Conservation (phyloP, 2,113 vertebrate species). For the Lophochroa leadbeateri region DNA sequence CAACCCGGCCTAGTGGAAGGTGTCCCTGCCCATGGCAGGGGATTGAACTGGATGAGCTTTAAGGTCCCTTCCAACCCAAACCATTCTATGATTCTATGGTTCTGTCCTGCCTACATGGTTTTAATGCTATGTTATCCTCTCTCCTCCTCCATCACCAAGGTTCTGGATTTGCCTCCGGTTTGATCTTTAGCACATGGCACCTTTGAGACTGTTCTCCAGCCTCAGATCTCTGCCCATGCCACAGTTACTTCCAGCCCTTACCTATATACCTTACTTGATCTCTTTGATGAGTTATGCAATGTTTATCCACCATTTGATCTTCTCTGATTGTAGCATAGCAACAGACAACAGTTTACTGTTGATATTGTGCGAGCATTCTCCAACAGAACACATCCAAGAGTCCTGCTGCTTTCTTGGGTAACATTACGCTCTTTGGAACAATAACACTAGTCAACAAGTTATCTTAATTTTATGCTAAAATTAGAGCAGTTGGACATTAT, state of each 20-base stretch:
- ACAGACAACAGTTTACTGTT: conserved; percentile 7
- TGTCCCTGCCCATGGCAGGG: background rate
- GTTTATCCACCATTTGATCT: conserved; percentile 40
- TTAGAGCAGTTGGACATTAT: conserved; percentile 1
- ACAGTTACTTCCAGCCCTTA: background rate
- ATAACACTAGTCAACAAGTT: background rate
- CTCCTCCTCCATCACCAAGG: background rate
- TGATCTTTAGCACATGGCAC: background rate
- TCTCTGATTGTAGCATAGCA: conserved; percentile 38
- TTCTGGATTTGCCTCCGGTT: background rate
- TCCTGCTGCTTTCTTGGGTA: background rate
- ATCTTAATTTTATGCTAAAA: conserved; percentile 10
- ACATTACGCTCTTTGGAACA: background rate
- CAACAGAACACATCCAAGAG: background rate
- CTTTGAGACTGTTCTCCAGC: background rate
- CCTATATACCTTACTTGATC: background rate
- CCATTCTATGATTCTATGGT: background rate
- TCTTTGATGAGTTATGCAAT: conserved; percentile 35
- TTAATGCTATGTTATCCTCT: background rate
- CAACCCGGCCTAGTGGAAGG: background rate
- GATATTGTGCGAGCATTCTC: background rate
- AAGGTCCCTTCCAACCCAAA: background rate
- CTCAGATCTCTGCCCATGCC: background rate
- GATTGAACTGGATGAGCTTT: background rate
- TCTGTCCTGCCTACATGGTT: background rate